Base-by-base conservation (phyloP, 2,888 invertebrate species). In the Caenorhabditis afra region DNA sequence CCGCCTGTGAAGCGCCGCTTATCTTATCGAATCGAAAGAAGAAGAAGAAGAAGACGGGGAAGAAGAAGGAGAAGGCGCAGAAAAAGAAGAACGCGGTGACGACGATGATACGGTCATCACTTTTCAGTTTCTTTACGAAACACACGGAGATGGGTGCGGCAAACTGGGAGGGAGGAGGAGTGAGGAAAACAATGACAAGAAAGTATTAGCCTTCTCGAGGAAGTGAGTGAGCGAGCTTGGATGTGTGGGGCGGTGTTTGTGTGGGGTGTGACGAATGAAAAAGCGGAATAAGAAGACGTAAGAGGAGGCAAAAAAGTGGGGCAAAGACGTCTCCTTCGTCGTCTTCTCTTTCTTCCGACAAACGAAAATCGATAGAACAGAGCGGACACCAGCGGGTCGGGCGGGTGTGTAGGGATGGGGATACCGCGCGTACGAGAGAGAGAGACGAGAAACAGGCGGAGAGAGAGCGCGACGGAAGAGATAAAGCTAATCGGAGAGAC, bases 331-430 rank as follows among this genome's bases (percentile, higher is more conserved):
- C 45, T 53, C 45, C 29, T 44, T 44, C 16, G 14, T 23, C n/a
- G 20, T 20, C 18, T n/a, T 37, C 22, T 45, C 11, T 55, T 35
- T 53, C 53, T 52, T 29, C 29, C 29, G 29, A 29, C 29, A 29
- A 29, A 29, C 65, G 65, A 65, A 65, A 65, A 65, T 65, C 65
- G 41, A 65, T 65, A 65, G 45, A 61, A 65, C 18, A 41, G 45
- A 59, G 62, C 52, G 53, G 53, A 29, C 44, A 22, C 41, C 50
- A 35, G 29, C 12, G 14, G 12, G 41, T 14, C 41, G 41, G 41
- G 41, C 41, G 41, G 12, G 41, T 14, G 12, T 14, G 12, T 41
- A 41, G 12, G 11, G 41, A 11, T 3, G 67, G 39, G 23, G 49
- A 16, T 50, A 49, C 50, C n/a, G 41, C 12, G 41, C 41, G 50